These are phyloP conservation scores for Potorous gilbertii DNA, from an alignment of 2,797 vertebrate species.

Conservation along the genomic window DNA sequence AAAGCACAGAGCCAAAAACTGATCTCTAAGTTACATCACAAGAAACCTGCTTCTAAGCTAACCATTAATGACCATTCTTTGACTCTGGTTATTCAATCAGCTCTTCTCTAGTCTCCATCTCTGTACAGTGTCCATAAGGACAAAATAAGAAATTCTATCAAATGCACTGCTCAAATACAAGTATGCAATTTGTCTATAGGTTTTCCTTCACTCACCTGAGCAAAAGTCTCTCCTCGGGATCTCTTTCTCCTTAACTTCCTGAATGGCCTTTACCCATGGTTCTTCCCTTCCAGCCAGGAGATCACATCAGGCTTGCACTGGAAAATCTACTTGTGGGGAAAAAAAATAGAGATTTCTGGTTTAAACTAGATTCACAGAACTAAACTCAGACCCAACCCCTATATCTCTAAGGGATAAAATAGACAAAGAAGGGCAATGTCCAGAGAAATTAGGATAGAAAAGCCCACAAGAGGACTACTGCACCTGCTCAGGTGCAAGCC, in stretches of 20 bases:
- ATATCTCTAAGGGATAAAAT: not conserved
- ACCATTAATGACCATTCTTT: not conserved
- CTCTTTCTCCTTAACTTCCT: not conserved
- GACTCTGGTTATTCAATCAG: not conserved
- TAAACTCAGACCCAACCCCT: not conserved
- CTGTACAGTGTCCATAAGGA: not conserved
- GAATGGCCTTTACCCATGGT: conserved; percentile 61
- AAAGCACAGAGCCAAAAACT: not conserved
- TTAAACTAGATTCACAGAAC: not conserved
- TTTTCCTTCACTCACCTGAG: conserved; percentile 60
- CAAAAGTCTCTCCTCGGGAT: not conserved
- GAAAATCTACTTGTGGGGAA: not conserved
- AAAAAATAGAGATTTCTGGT: not conserved
- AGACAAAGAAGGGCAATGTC: not conserved
- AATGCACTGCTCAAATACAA: not conserved
- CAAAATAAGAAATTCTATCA: not conserved
- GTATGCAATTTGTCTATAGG: not conserved
- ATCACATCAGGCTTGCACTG: conserved; percentile 50
- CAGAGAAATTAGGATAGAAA: not conserved
- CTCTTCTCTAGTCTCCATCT: not conserved
- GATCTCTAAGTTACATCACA: not conserved
- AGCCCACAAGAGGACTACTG: not conserved
- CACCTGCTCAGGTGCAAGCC: not conserved
- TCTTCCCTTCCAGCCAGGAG: conserved; percentile 64
- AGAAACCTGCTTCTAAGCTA: not conserved